Evolutionary conservation across 2,888 invertebrate species (phyloP).

Genomic region (Macrosiphum euphorbiae): DNA sequence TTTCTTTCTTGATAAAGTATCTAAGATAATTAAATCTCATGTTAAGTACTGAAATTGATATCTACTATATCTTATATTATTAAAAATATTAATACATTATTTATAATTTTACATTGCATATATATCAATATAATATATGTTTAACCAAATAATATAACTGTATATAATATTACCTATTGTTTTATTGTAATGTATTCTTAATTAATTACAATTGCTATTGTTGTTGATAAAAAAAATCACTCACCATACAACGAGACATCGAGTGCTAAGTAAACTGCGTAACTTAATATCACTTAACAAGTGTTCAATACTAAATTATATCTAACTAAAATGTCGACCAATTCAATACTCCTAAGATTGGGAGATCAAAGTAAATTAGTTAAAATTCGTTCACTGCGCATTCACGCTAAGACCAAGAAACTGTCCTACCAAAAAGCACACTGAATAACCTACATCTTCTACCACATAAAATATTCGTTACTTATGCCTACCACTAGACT

Average conservation of each 20-base stretch:
- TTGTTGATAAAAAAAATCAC: background rate
- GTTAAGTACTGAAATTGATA: no score
- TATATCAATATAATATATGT: no score
- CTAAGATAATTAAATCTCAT: no score
- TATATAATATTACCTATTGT: no score
- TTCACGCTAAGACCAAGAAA: background rate
- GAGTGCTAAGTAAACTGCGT: background rate
- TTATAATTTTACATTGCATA: no score
- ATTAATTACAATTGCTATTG: no score
- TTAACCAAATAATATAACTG: no score
- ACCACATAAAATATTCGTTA: background rate
- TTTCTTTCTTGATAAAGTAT: no score
- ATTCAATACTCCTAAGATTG: background rate
- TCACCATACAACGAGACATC: background rate
- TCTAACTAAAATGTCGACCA: background rate
- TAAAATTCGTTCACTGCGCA: background rate
- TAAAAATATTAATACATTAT: no score
- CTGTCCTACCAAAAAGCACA: background rate
- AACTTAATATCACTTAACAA: background rate
- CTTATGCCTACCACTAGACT: background rate
- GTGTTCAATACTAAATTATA: background rate
- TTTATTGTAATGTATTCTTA: no score
- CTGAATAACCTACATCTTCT: background rate
- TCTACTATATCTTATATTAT: no score
- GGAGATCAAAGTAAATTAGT: background rate